These are phyloP conservation scores for Dipodomys ordii DNA, from an alignment of 2,113 vertebrate genomes.

Conservation along the genomic window DNA sequence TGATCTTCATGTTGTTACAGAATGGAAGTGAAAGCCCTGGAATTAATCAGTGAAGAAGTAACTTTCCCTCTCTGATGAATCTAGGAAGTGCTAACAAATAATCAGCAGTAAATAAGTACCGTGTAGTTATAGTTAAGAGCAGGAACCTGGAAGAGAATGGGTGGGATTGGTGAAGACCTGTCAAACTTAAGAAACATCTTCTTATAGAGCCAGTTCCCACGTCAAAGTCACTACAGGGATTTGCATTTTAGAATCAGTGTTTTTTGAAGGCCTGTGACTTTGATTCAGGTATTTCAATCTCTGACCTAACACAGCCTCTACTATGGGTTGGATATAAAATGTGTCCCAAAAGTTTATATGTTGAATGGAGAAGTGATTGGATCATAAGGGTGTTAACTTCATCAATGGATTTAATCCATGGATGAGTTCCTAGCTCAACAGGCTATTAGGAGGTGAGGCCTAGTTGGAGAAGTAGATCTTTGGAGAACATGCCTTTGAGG, in stretches of 20 bases:
- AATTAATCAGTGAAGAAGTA: background rate
- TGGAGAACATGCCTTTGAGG: too few species aligned
- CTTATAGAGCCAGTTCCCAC: background rate
- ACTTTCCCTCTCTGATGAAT: background rate
- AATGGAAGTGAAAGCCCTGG: background rate
- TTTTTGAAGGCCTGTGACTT: slow-evolving; percentile 14
- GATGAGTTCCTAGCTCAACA: too few species aligned
- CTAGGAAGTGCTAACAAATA: background rate
- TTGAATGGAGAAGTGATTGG: too few species aligned
- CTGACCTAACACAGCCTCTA: background rate
- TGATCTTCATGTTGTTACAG: background rate
- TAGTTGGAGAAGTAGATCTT: too few species aligned
- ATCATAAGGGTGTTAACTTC: too few species aligned
- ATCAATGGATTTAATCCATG: too few species aligned
- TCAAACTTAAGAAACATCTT: background rate
- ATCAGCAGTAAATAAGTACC: background rate
- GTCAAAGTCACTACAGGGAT: background rate
- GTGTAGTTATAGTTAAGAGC: background rate
- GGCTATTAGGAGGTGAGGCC: too few species aligned
- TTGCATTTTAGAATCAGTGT: slow-evolving; percentile 5
- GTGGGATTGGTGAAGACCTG: rapidly evolving
- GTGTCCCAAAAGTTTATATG: too few species aligned
- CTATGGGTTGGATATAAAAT: too few species aligned
- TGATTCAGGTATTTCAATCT: background rate
- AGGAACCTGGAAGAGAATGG: background rate